phyloP scores from a whole-genome alignment of 2,888 invertebrate genomes.

The Stenodera caucasica region DNA sequence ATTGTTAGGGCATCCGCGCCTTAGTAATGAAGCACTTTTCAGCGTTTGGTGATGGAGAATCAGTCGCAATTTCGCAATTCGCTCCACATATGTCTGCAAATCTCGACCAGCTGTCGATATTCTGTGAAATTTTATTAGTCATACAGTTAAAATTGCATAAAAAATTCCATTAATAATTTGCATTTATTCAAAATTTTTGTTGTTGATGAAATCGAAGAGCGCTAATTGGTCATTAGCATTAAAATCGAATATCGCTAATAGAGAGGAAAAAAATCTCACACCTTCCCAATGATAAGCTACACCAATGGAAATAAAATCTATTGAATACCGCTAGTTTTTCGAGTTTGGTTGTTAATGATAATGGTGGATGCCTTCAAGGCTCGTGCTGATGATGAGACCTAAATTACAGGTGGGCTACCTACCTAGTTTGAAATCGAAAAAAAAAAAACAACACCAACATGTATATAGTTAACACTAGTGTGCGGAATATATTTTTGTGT shows the following conservation, averaged over 20 bases:
- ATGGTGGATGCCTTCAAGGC: neutral
- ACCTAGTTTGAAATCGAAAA: neutral
- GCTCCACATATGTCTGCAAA: too few species aligned
- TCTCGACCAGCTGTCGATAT: too few species aligned
- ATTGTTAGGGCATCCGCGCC: too few species aligned
- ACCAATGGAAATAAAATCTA: neutral
- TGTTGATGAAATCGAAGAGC: neutral
- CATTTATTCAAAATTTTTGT: neutral
- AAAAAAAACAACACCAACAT: too few species aligned
- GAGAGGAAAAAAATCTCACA: neutral
- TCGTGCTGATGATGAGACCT: constrained; percentile 1
- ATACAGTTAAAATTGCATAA: too few species aligned
- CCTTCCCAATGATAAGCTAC: neutral
- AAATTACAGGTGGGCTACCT: constrained; percentile 6
- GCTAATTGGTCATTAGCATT: neutral
- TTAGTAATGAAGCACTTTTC: too few species aligned
- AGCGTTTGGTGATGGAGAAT: too few species aligned
- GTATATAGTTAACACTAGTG: too few species aligned
- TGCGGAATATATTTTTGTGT: too few species aligned
- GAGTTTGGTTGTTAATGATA: neutral
- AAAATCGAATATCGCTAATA: neutral
- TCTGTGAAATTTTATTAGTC: too few species aligned
- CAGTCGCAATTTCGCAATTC: too few species aligned
- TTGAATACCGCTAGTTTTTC: neutral
- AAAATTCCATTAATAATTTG: too few species aligned